Evolutionary conservation across 2,113 vertebrate species (phyloP).

Genomic region (Egretta garzetta): DNA sequence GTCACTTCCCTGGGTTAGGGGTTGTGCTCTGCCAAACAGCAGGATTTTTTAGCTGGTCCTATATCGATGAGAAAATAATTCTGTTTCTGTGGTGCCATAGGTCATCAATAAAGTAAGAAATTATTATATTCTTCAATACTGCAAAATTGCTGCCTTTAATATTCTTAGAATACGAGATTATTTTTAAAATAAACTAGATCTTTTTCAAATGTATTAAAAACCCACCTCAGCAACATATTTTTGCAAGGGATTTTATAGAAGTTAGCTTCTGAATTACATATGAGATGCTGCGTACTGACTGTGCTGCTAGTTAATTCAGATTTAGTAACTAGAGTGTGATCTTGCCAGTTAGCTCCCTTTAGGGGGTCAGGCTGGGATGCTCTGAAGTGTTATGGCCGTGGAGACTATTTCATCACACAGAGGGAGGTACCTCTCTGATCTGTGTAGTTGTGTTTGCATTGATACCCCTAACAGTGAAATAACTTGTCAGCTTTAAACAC

Average conservation of each 20-base stretch:
- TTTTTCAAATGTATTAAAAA: neutral
- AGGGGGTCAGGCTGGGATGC: neutral
- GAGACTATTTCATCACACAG: neutral
- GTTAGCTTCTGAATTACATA: neutral
- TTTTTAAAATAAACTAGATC: neutral
- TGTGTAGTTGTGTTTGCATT: neutral
- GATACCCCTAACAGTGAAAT: neutral
- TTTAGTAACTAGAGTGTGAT: neutral
- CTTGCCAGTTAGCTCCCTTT: neutral
- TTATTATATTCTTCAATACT: neutral
- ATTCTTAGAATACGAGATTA: neutral
- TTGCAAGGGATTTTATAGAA: neutral
- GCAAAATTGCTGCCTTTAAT: neutral
- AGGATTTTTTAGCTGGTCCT: neutral
- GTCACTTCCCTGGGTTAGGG: conserved; percentile 3
- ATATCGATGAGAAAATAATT: neutral
- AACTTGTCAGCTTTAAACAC: neutral
- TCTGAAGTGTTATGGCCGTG: neutral
- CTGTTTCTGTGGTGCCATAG: neutral
- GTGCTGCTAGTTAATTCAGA: neutral
- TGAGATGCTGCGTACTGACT: neutral
- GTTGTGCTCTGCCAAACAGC: neutral
- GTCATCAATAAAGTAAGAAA: neutral
- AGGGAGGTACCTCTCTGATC: neutral
- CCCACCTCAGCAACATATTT: neutral